Percentiles rank a stretch among this genome's conserved stretches.
Evolutionary conservation across 1,140 invertebrate genomes (phyloP).

Genomic region (Lepidotrigona ventralis): DNA sequence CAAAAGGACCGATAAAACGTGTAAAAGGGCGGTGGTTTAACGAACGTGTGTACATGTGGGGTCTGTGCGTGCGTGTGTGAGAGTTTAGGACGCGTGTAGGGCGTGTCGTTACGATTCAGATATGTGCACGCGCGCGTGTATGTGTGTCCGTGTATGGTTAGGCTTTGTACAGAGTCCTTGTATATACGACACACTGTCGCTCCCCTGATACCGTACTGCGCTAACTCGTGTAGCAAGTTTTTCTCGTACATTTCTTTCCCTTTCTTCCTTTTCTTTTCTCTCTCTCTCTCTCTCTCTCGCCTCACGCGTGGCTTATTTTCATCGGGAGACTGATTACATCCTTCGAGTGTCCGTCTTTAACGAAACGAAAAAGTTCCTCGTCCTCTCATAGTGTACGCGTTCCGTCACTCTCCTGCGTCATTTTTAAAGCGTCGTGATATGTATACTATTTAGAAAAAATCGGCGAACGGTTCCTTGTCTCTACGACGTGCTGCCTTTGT

Average conservation of each 20-base stretch:
- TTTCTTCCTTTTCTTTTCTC: slow-evolving; percentile 9
- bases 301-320: neutral
- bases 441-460: slow-evolving; percentile 27
- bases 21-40: slow-evolving; percentile 65
- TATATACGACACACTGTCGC: slow-evolving; percentile 28
- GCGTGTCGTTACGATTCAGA: slow-evolving; percentile 17
- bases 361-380: neutral
- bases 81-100: slow-evolving; percentile 4
- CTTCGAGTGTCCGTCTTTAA: neutral
- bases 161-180: slow-evolving; percentile 36
- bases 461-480: neutral
- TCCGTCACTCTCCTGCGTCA: too few species aligned
- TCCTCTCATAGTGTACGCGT: too few species aligned
- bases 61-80: slow-evolving; percentile 18
- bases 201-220: slow-evolving; percentile 52
- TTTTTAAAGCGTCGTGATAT: slow-evolving; percentile 35
- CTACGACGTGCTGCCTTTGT: neutral
- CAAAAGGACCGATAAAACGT: slow-evolving; percentile 67
- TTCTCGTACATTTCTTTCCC: slow-evolving; percentile 50
- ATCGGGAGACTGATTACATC: neutral
- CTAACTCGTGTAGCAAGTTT: slow-evolving; percentile 24
- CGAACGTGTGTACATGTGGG: slow-evolving; percentile 45
- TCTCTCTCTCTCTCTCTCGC: neutral
- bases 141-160: slow-evolving; percentile 13
- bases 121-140: slow-evolving; percentile 21